Percentiles rank a stretch among this genome's conserved stretches.
Conservation (phyloP, 1,140 invertebrate genomes). For the Drosophila nannoptera region DNA sequence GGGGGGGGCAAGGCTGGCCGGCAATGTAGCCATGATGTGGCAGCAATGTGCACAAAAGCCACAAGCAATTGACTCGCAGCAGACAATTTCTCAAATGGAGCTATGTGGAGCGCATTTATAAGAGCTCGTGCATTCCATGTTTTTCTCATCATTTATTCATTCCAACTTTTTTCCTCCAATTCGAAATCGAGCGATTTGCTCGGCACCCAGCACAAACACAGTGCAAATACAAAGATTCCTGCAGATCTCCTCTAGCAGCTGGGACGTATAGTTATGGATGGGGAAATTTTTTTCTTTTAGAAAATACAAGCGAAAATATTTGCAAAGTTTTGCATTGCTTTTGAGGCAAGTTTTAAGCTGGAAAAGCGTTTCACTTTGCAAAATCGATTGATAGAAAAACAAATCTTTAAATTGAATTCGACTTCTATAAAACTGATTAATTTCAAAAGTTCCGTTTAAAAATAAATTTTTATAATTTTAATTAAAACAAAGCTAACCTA, state of each 20-base stretch:
- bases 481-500: no score
- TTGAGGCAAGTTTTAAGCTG: neutral
- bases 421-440: no score
- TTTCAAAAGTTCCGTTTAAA: no score
- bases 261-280: no score
- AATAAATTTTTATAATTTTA: no score
- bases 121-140: constrained; percentile 27
- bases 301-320: neutral
- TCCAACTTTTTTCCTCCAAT: neutral
- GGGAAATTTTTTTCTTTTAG: no score
- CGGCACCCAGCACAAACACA: constrained; percentile 8
- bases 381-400: no score
- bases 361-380: no score
- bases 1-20: neutral
- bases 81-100: constrained; percentile 52
- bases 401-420: no score
- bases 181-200: constrained; percentile 11
- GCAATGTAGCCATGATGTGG: constrained; percentile 31
- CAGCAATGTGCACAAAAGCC: constrained; percentile 47
- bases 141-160: constrained; percentile 14
- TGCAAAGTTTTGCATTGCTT: neutral
- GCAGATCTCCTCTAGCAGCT: no score
- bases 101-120: constrained; percentile 27
- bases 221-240: neutral
- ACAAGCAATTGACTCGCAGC: constrained; percentile 53